A percentile compares a stretch with the other conserved stretches of the same genome.
phyloP scores from a whole-genome alignment of 2,888 invertebrate species.

The Drosophila hawaiiensis region DNA sequence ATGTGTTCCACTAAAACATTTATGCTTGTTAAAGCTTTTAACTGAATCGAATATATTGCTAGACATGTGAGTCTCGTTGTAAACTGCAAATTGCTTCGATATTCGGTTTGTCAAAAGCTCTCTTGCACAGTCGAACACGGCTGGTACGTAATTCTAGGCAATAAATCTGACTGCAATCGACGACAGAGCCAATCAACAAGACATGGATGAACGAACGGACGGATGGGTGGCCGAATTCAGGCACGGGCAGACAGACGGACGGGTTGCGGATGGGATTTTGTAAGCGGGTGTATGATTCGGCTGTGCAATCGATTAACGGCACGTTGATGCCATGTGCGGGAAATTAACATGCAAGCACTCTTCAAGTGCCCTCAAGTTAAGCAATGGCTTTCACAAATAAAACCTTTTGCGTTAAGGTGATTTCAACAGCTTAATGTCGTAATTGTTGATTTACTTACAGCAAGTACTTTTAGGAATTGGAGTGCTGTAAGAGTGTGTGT shows the following conservation, averaged over 20 bases:
- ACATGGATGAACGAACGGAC: background rate
- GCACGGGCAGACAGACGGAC: background rate
- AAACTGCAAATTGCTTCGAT: slow-evolving; percentile 4
- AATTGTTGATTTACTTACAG: background rate
- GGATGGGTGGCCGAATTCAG: background rate
- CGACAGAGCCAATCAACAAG: slow-evolving; percentile 31
- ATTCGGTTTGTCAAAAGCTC: slow-evolving; percentile 23
- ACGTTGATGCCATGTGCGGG: slow-evolving; percentile 16
- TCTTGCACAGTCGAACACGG: slow-evolving; percentile 17
- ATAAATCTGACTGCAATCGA: slow-evolving; percentile 44
- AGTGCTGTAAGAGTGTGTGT: background rate
- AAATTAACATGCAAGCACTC: slow-evolving; percentile 32
- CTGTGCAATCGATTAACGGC: slow-evolving; percentile 57
- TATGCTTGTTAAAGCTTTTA: background rate
- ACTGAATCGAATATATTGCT: slow-evolving; percentile 2
- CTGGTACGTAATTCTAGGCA: slow-evolving; percentile 23
- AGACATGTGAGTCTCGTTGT: background rate
- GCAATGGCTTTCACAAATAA: slow-evolving; percentile 1
- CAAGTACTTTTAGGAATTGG: background rate
- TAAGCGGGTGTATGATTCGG: slow-evolving; percentile 10
- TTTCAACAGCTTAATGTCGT: background rate
- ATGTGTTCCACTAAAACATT: background rate
- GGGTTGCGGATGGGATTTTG: background rate
- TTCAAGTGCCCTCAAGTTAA: slow-evolving; percentile 11
- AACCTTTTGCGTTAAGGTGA: background rate